Base-by-base conservation (phyloP, 1,140 invertebrate species). In the Nasonia giraulti region DNA sequence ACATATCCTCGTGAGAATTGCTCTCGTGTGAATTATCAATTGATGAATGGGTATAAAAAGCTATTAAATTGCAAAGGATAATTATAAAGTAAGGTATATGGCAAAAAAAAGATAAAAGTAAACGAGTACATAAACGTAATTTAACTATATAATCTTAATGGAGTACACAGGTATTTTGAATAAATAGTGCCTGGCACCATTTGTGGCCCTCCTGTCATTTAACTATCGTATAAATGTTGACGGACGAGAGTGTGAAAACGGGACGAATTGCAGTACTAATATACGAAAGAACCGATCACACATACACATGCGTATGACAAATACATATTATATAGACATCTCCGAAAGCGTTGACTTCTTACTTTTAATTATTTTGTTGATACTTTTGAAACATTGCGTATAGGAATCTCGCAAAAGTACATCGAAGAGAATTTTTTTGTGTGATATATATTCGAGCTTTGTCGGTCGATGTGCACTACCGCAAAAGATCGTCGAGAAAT, bases 111-210 rank as follows among this genome's bases (percentile, higher is more conserved):
- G 77, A 50, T 83, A 47, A 86, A 88, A 82, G 50, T 77, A 84
- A 85, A 69, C 68, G 40, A 86, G 47, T 79, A 85, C 68, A 86
- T 87, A 80, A 87, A 85, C 87, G 79, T 86, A 87, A 85, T 83
- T 83, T 85, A 87, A 87, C 50, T 85, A 76, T 87, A 87, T 87
- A 79, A 82, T 89, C 89, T 90, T 89, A 90, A 91, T 92, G 91
- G 90, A 92, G 88, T 91, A 92, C 90, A 91, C 92, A 90, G 90
- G 90, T 92, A 92, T 92, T 91, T 85, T 90, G 88, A 92, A 90
- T 91, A 91, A 92, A 93, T 93, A 92, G 92, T 93, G 92, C 92
- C 92, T 93, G 92, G 91, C 91, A 93, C 92, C 91, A 90, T 91
- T 93, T 91, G 92, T 93, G 92, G 92, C 91, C 91, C 92, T 91